Base-by-base conservation (phyloP, 2,113 vertebrate genomes). In the Lucifuga dentata region DNA sequence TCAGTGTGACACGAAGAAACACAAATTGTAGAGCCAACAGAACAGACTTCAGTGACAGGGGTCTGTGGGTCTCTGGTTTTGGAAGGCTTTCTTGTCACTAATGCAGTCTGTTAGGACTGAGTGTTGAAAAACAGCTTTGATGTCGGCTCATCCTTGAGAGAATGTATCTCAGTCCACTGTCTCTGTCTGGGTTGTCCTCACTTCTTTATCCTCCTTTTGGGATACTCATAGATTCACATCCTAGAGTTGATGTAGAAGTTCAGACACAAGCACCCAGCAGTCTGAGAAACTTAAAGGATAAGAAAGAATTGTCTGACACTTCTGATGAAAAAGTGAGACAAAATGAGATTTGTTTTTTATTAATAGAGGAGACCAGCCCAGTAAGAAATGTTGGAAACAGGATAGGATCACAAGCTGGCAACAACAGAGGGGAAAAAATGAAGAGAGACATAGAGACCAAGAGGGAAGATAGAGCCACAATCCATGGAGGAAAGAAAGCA, bases 91-190 rank as follows among this genome's bases (percentile, higher is more conserved):
- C 38, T 63, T 68, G 76, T 66, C 71, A 57, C 52, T 50, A 67
- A 78, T 51, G n/a, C 46, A 36, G 60, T 73, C 68, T 71, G 43
- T 68, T 65, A 86, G 70, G 60, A 51, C 50, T 51, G 45, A 52
- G 26, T 35, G 66, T 78, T 41, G 55, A 60, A 64, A 69, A 69
- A 65, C 16, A 21, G 49, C 83, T 91, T 86, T 90, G 71, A 88
- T 82, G 86, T 83, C 57, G 13, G 80, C 80, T 87, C 70, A 76
- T 83, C 78, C 79, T 79, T 73, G 38, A 70, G 48, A 73, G 62
- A 80, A 70, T 69, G 50, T 35, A 38, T 48, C 56, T 11, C 29
- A 68, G 75, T 77, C 78, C 44, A 26, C 68, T 61, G 23, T 36
- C 35, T 59, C 71, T 44, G 40, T 68, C 46, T 44, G 53, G 48